Evolutionary conservation across 2,113 vertebrate genomes (phyloP).

Genomic region (Struthidea cinerea): DNA sequence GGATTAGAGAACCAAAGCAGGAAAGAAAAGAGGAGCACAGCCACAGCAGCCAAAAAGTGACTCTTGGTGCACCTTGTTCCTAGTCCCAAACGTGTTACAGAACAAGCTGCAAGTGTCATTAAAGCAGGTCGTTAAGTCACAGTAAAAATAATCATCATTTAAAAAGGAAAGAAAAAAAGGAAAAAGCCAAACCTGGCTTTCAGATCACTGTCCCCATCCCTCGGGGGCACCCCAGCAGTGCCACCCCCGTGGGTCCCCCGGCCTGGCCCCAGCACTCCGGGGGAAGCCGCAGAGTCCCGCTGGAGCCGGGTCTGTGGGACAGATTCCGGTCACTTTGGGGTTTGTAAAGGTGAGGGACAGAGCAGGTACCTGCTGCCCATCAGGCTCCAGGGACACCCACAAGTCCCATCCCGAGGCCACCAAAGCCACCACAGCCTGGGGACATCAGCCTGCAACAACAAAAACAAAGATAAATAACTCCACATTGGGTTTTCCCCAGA

Average conservation of each 20-base stretch:
- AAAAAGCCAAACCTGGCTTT: background rate
- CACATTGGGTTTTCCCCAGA: background rate
- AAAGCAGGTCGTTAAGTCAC: background rate
- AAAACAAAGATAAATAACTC: background rate
- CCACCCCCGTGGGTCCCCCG: background rate
- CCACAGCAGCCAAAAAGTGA: background rate
- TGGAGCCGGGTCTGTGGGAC: rapidly evolving
- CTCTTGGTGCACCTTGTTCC: background rate
- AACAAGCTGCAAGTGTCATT: background rate
- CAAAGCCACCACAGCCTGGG: background rate
- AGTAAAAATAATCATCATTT: background rate
- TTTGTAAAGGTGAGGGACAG: background rate
- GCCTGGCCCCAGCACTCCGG: background rate
- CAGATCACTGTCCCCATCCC: background rate
- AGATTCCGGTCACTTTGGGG: background rate
- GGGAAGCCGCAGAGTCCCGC: rapidly evolving
- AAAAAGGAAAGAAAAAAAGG: background rate
- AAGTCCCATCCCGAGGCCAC: background rate
- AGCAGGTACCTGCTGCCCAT: background rate
- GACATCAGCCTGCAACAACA: background rate
- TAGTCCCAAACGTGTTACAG: background rate
- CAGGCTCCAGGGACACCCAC: background rate
- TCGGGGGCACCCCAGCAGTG: background rate
- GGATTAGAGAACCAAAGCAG: background rate
- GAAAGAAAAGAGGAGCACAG: background rate